Percentiles rank a stretch among this genome's conserved stretches.
Conservation (phyloP, 2,797 vertebrate species). For the Dermochelys coriacea region DNA sequence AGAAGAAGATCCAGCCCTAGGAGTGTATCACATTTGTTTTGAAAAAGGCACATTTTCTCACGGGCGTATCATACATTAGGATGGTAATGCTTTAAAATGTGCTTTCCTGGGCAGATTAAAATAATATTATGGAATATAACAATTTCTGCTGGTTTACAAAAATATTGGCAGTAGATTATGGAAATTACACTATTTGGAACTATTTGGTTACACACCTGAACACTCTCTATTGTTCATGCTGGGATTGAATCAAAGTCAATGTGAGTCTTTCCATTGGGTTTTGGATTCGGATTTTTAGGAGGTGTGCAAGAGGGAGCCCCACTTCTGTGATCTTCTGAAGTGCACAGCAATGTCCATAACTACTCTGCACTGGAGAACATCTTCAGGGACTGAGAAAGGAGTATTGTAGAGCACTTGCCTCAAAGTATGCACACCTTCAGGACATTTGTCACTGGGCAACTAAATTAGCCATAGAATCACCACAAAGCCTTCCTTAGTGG, state of each 20-base stretch:
- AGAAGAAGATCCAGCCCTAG: background rate
- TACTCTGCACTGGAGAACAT: background rate
- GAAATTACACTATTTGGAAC: background rate
- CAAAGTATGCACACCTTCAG: background rate
- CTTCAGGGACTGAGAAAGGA: background rate
- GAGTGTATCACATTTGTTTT: background rate
- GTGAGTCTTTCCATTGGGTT: background rate
- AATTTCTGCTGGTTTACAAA: background rate
- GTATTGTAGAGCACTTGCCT: background rate
- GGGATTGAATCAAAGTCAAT: background rate
- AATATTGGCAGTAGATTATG: background rate
- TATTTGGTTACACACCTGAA: background rate
- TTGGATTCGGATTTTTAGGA: background rate
- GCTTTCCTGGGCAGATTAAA: background rate
- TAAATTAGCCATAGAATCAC: background rate
- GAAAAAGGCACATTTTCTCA: background rate
- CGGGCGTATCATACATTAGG: background rate
- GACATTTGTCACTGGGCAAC: background rate
- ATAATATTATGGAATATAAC: rapidly evolving
- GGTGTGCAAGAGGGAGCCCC: background rate
- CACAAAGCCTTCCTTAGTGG: background rate
- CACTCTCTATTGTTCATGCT: background rate
- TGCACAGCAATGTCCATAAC: background rate
- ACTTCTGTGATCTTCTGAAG: background rate
- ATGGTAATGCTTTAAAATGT: background rate